Base-by-base conservation (phyloP, 2,113 vertebrate genomes). In the Vulpes vulpes region DNA sequence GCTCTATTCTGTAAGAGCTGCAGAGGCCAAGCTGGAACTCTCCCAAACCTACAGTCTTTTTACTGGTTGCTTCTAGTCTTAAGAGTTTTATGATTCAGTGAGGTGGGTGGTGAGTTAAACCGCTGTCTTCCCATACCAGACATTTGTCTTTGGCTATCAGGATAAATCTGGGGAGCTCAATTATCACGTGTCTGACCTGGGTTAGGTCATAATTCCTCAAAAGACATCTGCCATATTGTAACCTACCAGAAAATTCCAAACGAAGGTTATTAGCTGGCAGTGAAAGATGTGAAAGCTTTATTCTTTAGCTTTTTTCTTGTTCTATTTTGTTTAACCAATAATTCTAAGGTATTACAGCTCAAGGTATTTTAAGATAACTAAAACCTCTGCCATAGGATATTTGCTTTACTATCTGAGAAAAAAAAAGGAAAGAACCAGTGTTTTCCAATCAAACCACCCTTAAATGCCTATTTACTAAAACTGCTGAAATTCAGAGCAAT, bases 391-490 rank as follows among this genome's bases (percentile, higher is more conserved):
- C 32, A 62, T 89, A 19, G 4, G 22, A 62, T 71, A 17, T 62
- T 79, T 79, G 83, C 57, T 79, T 95, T 32, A 74, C 3, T 83
- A 94, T 59, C 30, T 43, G 82, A 90, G 74, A 85, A 53, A 73
- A 43, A 43, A 90, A 20, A 60, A 57, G 49, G 0, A 62, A 55
- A 87, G 59, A 67, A 92, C 7, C 4, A 88, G 0, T 35, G 17
- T 88, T 92, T 96, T 97, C 20, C 49, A 78, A 81, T 92, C 53
- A 81, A 93, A 71, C 53, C 14, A 80, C 15, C 35, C 15, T 86
- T 88, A 95, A 84, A 90, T n/a, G 49, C 38, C 27, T 92, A 97
- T 71, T 92, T 90, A 90, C 20, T 23, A 64, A 20, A 96, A 90
- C 27, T 79, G n/a, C 20, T 88, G 60, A 91, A 65, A 94, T 85